Base-by-base conservation (phyloP, 2,797 vertebrate species). In the Scomberomorus guttatus region DNA sequence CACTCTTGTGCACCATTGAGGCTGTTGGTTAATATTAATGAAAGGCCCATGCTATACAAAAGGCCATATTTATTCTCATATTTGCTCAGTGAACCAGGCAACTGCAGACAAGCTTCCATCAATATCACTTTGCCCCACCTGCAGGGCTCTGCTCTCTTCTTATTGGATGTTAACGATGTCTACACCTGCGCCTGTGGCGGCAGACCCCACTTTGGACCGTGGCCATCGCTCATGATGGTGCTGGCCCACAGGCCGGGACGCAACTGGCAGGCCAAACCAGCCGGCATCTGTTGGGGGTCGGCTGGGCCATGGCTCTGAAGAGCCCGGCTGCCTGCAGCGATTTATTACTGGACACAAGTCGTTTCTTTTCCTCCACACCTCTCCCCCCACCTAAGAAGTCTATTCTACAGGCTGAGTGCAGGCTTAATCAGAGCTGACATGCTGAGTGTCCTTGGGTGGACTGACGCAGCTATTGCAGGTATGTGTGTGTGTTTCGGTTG, bases 11-110 rank as follows among this genome's bases (percentile, higher is more conserved):
- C 74, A 67, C 82, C 66, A 50, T 68, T 72, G 78, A 51, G 62
- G 75, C 86, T 72, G 63, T 84, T 86, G 80, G 81, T 90, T 90
- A 89, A 93, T 93, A 94, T 94, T 93, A 94, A 94, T 93, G 90
- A 93, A 90, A 78, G 81, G 48, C 51, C 14, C 82, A 68, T 67
- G 63, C 85, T 60, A 81, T 89, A 89, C 91, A 92, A 95, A 95
- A 92, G 88, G 86, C 89, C 89, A 82, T 93, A 94, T 95, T 95
- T 92, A 93, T 95, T 85, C 84, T 93, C 90, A 93, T 92, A 93
- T 90, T 91, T 91, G 90, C 84, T 93, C 89, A 87, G 60, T 92
- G 91, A 94, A 94, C 90, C 93, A 71, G 79, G 84, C 89, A 79
- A 83, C 83, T 82, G 83, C 65, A 75, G 54, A 80, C 67, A 29